phyloP scores from a whole-genome alignment of 1,140 invertebrate species.

The Leptopilina clavipes region DNA sequence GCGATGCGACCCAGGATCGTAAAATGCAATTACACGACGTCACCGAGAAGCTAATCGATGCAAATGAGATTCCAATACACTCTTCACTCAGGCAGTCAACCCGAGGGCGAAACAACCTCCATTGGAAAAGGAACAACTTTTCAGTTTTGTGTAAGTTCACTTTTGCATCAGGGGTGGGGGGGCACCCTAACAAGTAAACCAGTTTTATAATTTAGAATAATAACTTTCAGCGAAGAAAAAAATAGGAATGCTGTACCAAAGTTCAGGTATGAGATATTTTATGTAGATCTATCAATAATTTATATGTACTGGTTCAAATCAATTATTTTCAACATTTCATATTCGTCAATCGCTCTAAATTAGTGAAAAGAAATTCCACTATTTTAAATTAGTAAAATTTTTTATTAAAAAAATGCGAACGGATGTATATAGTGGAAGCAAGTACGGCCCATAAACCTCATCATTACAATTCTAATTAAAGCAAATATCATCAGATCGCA shows the following conservation, averaged over 20 bases:
- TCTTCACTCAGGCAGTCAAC: slow-evolving; percentile 41
- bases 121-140: background rate
- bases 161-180: background rate
- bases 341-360: too few relatives aligned
- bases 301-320: too few relatives aligned
- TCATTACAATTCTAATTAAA: slow-evolving; percentile 69
- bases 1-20: slow-evolving; percentile 48
- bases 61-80: slow-evolving; percentile 58
- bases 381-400: too few relatives aligned
- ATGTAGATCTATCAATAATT: too few relatives aligned
- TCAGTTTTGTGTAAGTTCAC: slow-evolving; percentile 22
- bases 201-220: background rate
- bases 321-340: too few relatives aligned
- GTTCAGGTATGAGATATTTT: too few relatives aligned
- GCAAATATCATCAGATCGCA: slow-evolving; percentile 56
- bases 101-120: slow-evolving; percentile 12
- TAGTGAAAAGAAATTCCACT: too few relatives aligned
- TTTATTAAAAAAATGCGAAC: slow-evolving; percentile 20
- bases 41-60: slow-evolving; percentile 58
- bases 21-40: slow-evolving; percentile 56
- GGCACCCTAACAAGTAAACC: slow-evolving; percentile 4
- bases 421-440: slow-evolving; percentile 21
- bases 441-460: slow-evolving; percentile 55
- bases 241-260: too few relatives aligned
- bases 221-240: background rate